These are phyloP conservation scores for Xiphorhynchus elegans DNA, from an alignment of 2,113 vertebrate species.

Conservation along the genomic window DNA sequence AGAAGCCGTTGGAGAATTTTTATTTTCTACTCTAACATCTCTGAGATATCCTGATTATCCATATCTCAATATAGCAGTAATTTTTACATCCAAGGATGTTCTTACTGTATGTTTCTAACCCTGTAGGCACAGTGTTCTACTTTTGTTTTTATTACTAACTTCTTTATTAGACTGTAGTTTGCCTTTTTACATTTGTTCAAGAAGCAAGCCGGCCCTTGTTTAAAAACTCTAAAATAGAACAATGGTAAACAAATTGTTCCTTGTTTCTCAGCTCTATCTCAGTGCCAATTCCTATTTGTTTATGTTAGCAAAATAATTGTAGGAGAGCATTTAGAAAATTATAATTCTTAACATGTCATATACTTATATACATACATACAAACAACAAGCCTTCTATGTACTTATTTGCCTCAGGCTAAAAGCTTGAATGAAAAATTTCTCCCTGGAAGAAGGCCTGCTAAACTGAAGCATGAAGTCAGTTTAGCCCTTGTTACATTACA, in stretches of 20 bases:
- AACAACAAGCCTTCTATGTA: background rate
- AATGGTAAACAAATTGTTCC: conserved; percentile 1
- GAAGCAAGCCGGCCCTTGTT: background rate
- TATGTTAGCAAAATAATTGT: background rate
- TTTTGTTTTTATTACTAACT: background rate
- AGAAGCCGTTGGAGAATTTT: background rate
- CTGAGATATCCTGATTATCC: background rate
- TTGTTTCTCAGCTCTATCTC: background rate
- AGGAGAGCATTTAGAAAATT: background rate
- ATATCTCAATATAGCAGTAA: background rate
- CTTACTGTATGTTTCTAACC: background rate
- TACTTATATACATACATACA: background rate
- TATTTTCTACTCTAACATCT: background rate
- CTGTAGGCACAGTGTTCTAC: background rate
- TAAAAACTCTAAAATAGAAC: conserved; percentile 12
- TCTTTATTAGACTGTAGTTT: background rate
- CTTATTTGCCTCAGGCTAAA: background rate
- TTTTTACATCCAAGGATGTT: background rate
- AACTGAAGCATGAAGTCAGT: conserved; percentile 14
- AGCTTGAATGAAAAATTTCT: background rate
- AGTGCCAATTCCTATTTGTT: background rate
- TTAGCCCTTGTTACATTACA: conserved; percentile 3
- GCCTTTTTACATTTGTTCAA: conserved; percentile 1
- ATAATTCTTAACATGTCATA: background rate
- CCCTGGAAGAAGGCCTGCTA: background rate